Percentiles rank a stretch among this genome's conserved stretches.
phyloP scores from a whole-genome alignment of 2,113 vertebrate genomes.

The Mormyrus iriodes region DNA sequence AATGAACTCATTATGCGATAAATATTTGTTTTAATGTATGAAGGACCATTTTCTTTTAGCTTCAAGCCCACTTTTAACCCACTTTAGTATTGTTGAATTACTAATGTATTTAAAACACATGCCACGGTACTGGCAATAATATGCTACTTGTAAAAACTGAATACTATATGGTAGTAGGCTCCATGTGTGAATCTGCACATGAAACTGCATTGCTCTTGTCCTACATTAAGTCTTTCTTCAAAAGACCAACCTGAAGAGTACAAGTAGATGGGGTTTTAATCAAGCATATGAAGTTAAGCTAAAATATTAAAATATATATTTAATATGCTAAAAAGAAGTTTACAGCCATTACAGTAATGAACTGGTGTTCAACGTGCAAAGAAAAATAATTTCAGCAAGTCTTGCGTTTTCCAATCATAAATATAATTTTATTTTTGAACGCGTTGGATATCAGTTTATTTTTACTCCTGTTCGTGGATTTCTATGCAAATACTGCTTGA shows the following conservation, averaged over 20 bases:
- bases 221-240: not conserved
- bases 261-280: not conserved
- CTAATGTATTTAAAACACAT: not conserved
- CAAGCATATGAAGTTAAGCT: not conserved
- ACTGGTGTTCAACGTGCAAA: not conserved
- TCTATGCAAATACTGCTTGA: not conserved
- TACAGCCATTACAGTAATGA: not conserved
- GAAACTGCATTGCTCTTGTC: not conserved
- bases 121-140: not conserved
- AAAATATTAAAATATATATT: not conserved
- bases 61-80: not conserved
- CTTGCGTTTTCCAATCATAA: not conserved
- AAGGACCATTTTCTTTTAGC: not conserved
- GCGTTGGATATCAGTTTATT: not conserved
- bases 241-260: not conserved
- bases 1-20: not conserved
- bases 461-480: not conserved
- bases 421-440: not conserved
- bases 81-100: not conserved
- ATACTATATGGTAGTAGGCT: not conserved
- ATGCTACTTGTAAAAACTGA: not conserved
- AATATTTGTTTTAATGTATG: not conserved
- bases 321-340: not conserved
- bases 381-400: not conserved
- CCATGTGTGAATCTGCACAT: too few species aligned